Base-by-base conservation (phyloP, 1,140 invertebrate species). In the Lutraria rhynchaena region DNA sequence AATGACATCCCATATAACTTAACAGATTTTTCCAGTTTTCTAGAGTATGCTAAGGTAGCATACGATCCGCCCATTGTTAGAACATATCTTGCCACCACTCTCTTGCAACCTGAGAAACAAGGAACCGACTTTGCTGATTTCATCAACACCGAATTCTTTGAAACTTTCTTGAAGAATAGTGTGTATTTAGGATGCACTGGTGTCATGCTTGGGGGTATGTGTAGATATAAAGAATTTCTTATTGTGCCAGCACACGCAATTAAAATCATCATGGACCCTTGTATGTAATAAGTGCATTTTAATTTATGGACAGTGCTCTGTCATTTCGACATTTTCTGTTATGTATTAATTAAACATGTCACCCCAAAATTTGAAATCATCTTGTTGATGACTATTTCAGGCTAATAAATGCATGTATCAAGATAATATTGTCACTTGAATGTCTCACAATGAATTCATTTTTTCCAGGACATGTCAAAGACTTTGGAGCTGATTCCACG, bases 141-240 rank as follows among this genome's bases (percentile, higher is more conserved):
- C 22, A 53, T 74, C 7, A 19, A 51, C 9, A 27, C 44, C 1
- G 46, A 55, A 27, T 35, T 82, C 9, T 75, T 76, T 35, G 41
- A 17, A 15, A 65, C 57, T 27, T 41, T 55, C 22, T 29, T 29
- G 27, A 44, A 41, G 15, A 15, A 41, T 5, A 41, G 37, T 0
- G 17, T 51, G 24, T 49, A 24, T 11, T 7, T 74, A 31, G 60
- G 0, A 0, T 84, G 83, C 46, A 81, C 83, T 13, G 70, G 61
- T 15, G 41, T 31, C 46, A 17, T 69, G 22, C 49, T 84, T 41
- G 83, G 83, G 24, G 78, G 83, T 81, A 74, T 75, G 82, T 65
- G 17, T 51, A 3, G 22, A 41, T 1, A 27, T 31, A 19, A 31
- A 37, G 4, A 31, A 9, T 11, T 58, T 29, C 11, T 9, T 58